phyloP scores from a whole-genome alignment of 2,888 invertebrate species.

The Drosophila longiperda region DNA sequence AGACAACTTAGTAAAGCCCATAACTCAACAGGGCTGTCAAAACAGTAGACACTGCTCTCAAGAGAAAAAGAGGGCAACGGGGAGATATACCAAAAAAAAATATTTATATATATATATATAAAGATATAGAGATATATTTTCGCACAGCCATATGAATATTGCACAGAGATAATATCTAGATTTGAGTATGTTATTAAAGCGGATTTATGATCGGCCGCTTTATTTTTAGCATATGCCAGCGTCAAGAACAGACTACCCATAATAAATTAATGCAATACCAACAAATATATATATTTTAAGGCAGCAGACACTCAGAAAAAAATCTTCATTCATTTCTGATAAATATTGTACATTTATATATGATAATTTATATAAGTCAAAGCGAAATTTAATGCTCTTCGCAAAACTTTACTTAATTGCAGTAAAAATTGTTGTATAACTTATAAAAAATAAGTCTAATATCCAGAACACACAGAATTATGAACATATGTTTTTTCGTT shows the following conservation, averaged over 20 bases:
- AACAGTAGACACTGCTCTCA: slow-evolving; percentile 33
- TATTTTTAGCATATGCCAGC: slow-evolving; percentile 36
- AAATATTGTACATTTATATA: not conserved
- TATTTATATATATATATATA: not conserved
- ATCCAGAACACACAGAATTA: not conserved
- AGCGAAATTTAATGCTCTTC: not conserved
- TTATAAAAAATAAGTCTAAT: not conserved
- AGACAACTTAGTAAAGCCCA: slow-evolving; percentile 43
- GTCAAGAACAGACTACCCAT: slow-evolving; percentile 40
- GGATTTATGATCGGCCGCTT: slow-evolving; percentile 59
- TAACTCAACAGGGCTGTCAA: slow-evolving; percentile 36
- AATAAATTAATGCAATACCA: slow-evolving; percentile 52
- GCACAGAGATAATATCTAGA: slow-evolving; percentile 66
- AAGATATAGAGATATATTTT: not conserved
- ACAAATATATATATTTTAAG: not conserved
- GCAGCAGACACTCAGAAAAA: slow-evolving; percentile 1
- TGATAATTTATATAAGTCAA: too few species aligned
- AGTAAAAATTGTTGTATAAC: not conserved
- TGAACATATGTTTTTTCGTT: not conserved
- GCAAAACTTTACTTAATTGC: not conserved
- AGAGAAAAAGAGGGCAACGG: slow-evolving; percentile 13
- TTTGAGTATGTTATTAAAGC: slow-evolving; percentile 76
- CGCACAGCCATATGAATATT: slow-evolving; percentile 28
- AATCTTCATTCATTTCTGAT: not conserved
- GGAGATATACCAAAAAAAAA: not conserved